Evolutionary conservation across 2,797 vertebrate genomes (phyloP).

Genomic region (Percopsis omiscomaycus): DNA sequence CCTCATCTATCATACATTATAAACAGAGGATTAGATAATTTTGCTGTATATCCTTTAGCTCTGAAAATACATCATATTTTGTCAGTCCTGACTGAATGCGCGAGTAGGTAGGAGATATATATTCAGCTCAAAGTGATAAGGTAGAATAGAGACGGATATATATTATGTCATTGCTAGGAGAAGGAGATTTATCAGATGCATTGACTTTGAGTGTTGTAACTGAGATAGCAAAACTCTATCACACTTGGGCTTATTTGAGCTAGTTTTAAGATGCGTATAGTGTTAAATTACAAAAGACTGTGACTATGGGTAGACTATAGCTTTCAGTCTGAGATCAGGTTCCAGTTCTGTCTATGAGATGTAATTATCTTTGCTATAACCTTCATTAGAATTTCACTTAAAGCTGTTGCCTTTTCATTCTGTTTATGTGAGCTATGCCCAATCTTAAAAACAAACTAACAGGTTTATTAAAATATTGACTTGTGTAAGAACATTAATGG

Average conservation of each 20-base stretch:
- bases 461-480: conserved; percentile 13
- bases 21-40: background rate
- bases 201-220: conserved; percentile 13
- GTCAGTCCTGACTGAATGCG: conserved; percentile 16
- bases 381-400: background rate
- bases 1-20: too few species aligned
- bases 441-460: conserved; percentile 35
- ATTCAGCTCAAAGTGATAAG: conserved; percentile 8
- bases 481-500: conserved; percentile 32
- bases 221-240: conserved; percentile 6
- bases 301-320: too few species aligned
- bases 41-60: background rate
- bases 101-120: conserved; percentile 17
- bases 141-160: background rate
- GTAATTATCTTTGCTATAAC: conserved; percentile 3
- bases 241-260: too few species aligned
- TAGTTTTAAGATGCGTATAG: too few species aligned
- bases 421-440: conserved; percentile 3
- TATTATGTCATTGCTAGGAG: conserved; percentile 1
- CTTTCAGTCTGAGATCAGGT: too few species aligned
- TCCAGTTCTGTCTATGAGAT: too few species aligned
- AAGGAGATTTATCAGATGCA: conserved; percentile 10
- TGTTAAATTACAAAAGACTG: too few species aligned
- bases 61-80: conserved; percentile 27
- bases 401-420: background rate